Conservation (phyloP, 2,888 invertebrate species). For the Drosophila peninsularis region DNA sequence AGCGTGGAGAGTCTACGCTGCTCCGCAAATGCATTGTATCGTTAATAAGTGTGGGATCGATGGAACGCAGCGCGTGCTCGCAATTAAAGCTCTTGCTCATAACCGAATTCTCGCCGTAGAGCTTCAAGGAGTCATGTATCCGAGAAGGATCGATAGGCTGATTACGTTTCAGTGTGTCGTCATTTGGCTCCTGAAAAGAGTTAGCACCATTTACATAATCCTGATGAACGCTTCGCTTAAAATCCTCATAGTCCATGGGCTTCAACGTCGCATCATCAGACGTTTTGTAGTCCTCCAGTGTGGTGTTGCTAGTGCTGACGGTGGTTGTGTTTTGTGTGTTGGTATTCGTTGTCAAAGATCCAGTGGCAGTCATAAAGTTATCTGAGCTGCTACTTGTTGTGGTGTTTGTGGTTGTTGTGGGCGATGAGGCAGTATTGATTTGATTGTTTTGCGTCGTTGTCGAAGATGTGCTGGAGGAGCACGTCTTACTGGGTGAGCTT, state of each 20-base stretch:
- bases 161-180: slow-evolving; percentile 84
- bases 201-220: slow-evolving; percentile 84
- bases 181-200: slow-evolving; percentile 83
- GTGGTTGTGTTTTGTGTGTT: slow-evolving; percentile 72
- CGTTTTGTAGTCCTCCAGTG: slow-evolving; percentile 76
- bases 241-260: slow-evolving; percentile 84
- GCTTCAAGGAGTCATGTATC: slow-evolving; percentile 85
- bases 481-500: slow-evolving; percentile 82
- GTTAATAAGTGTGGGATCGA: slow-evolving; percentile 82
- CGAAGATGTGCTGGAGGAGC: slow-evolving; percentile 47
- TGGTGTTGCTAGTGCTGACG: slow-evolving; percentile 73
- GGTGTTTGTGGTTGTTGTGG: slow-evolving; percentile 65
- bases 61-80: slow-evolving; percentile 83
- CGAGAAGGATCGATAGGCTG: slow-evolving; percentile 85
- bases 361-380: slow-evolving; percentile 82
- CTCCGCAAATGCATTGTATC: slow-evolving; percentile 81
- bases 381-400: slow-evolving; percentile 76
- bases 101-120: slow-evolving; percentile 84
- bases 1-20: slow-evolving; percentile 67
- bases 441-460: slow-evolving; percentile 56
- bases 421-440: slow-evolving; percentile 61
- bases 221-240: slow-evolving; percentile 84
- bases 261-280: slow-evolving; percentile 84
- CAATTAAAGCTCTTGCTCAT: slow-evolving; percentile 85
- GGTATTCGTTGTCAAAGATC: slow-evolving; percentile 71